Evolutionary conservation across 23 tunicate species (phyloP), one percentile per base, ranked within the genome.

Genomic region (Diplosoma virens): DNA sequence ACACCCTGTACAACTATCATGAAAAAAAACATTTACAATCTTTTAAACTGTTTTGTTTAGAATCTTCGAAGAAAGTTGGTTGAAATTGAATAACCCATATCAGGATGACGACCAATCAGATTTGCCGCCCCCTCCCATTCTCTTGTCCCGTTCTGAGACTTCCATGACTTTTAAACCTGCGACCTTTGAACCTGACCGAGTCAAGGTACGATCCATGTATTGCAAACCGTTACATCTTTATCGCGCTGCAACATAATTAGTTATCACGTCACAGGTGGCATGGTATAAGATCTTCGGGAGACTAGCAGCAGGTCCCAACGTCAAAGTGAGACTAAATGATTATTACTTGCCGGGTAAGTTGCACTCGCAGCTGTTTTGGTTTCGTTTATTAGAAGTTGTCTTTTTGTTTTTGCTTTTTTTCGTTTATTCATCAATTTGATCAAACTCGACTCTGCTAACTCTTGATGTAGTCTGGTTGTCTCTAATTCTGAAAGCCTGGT

Each of bases 241-340:
- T 4, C 4, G 17, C 21, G 24, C 25, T 56, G 63, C 21, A 20
- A 7, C 50, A 41, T 41, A 14, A 41, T 14, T 41, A 41, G 50
- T 41, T 41, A 14, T 20, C 37, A 1, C 33, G 7, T 65, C 25
- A 26, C 67, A 86, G 83, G 97, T 85, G 9, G 81, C 92, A 14
- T 92, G 97, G 97, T 92, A 82, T 46, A 75, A 82, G 32, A 76
- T 92, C 27, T 85, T 85, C 58, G 97, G 92, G 7, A 50, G 97
- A 25, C 33, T 78, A 6, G 81, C 91, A 20, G 88, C 92, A 18
- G 97, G 92, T 6, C 77, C 83, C 1, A 85, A 85, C 61, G 92
- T 85, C n/a, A 92, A 92, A 85, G 97, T 92, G 17, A 77, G 97
- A 22, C 70, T 85, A 41, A 92, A 85, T 53, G 97, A 92, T 70